Evolutionary conservation across 2,888 invertebrate species (phyloP), one percentile per base, ranked within the genome.

Genomic region (Andrena dorsata): DNA sequence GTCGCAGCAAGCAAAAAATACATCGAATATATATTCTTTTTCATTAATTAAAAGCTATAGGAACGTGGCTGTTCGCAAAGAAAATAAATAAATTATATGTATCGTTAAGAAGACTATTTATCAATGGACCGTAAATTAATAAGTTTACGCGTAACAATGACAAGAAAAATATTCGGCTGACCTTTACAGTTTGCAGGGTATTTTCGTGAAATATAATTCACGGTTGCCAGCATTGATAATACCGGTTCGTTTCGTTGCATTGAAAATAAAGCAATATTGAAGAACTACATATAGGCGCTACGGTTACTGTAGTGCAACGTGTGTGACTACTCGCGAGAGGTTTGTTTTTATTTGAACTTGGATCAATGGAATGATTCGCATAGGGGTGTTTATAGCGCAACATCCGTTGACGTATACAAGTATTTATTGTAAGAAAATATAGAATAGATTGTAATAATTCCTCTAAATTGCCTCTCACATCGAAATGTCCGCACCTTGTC

Each of bases 271-370:
- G 63, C 26, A 41, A 32, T 23, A 23, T 30, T 49, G 56, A 41
- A 56, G 60, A 71, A 56, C 26, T 63, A 16, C 41, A 41, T 41
- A 13, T 63, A 53, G 23, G n/a, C 7, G 51, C 53, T 28, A n/a
- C 26, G 8, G 60, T 56, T 53, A 47, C 23, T 61, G 13, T 51
- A 49, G n/a, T 53, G 51, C 7, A 56, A 47, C 61, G 61, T 63
- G 61, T 26, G 41, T 41, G 61, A 56, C 2, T 66, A 5, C 2
- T 70, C 10, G 28, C 5, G 10, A 74, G n/a, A 16, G 23, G 16
- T 64, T 78, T 82, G 71, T 75, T 83, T 78, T 75, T 56, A 23
- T 64, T 78, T 68, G 4, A 74, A 32, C 8, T 49, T 69, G 10
- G 56, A 53, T 41, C 23, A 53, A 35, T 64, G 56, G 70, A 35